A percentile compares a stretch with the other conserved stretches of the same genome.
Conservation (phyloP, 2,797 vertebrate genomes). For the Protonibea diacanthus region DNA sequence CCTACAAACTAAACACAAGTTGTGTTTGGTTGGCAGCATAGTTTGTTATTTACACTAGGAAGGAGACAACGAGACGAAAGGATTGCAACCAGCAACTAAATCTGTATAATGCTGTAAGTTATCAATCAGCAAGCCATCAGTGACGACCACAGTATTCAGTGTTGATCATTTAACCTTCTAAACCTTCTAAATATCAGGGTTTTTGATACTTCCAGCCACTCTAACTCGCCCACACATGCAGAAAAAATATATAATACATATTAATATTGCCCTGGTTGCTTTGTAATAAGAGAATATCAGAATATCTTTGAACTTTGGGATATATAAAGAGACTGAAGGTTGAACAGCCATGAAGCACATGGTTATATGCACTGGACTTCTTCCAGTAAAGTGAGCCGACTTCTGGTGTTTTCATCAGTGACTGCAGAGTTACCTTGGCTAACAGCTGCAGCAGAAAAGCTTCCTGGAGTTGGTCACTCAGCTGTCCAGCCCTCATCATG, state of each 20-base stretch:
- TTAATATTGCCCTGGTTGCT: too few relatives aligned
- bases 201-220: neutral
- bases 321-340: neutral
- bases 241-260: too few relatives aligned
- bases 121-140: neutral
- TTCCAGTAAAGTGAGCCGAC: conserved; percentile 28
- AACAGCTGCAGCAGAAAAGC: conserved; percentile 64
- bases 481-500: conserved; percentile 46
- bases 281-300: neutral
- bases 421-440: conserved; percentile 46
- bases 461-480: conserved; percentile 42
- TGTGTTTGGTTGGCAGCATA: too few relatives aligned
- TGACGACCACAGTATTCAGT: neutral
- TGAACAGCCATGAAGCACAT: neutral
- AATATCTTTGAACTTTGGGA: conserved; percentile 3
- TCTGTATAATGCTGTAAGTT: neutral
- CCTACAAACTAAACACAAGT: too few relatives aligned
- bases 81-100: too few relatives aligned
- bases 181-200: neutral
- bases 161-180: neutral
- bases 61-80: too few relatives aligned
- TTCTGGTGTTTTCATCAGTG: conserved; percentile 39
- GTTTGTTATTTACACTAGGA: too few relatives aligned
- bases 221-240: neutral
- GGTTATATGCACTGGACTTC: conserved; percentile 3